phyloP scores from a whole-genome alignment of 2,113 vertebrate genomes.

The Phasianus colchicus region DNA sequence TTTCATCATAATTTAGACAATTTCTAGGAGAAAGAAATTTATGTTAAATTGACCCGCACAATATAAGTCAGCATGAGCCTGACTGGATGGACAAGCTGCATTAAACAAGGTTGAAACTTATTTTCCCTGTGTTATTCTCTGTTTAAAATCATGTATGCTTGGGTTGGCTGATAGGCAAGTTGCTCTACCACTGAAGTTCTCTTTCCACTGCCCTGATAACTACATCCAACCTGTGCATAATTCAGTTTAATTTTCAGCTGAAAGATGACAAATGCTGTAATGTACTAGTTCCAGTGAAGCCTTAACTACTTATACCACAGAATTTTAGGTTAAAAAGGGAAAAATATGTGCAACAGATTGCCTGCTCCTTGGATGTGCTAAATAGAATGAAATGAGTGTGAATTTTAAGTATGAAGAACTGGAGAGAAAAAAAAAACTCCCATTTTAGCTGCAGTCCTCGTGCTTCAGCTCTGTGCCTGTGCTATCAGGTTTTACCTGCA shows the following conservation, averaged over 20 bases:
- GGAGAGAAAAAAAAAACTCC: not conserved
- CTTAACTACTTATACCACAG: not conserved
- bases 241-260: not conserved
- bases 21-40: not conserved
- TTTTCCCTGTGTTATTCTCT: not conserved
- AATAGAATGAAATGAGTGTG: not conserved
- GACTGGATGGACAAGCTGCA: not conserved
- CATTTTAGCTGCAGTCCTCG: fast-evolving
- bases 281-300: not conserved
- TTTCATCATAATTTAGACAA: not conserved
- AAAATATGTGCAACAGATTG: not conserved
- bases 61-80: not conserved
- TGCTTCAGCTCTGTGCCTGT: not conserved
- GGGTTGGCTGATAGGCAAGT: not conserved
- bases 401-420: not conserved
- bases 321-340: not conserved
- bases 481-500: not conserved
- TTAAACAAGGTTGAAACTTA: not conserved
- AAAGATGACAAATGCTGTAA: not conserved
- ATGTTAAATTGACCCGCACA: not conserved
- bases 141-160: not conserved
- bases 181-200: not conserved
- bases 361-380: not conserved
- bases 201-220: not conserved
- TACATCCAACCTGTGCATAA: not conserved